These are phyloP conservation scores for Diadema setosum DNA, from an alignment of 35 echinoderm and acorn worm species.

Conservation along the genomic window DNA sequence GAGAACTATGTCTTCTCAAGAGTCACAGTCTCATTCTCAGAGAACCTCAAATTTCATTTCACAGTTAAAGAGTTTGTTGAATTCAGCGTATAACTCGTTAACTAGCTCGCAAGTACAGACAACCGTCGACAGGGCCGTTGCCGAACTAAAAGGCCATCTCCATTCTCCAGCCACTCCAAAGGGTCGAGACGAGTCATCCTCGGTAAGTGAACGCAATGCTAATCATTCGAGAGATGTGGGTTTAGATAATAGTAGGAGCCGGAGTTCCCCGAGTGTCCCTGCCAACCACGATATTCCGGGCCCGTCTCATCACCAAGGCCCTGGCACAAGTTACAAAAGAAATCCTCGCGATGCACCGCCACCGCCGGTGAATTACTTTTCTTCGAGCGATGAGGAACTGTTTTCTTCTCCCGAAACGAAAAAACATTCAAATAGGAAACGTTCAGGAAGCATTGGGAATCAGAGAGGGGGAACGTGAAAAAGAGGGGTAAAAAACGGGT, in stretches of 20 bases:
- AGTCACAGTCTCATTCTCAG: neutral
- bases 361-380: no score
- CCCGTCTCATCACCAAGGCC: neutral
- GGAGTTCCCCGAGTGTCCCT: neutral
- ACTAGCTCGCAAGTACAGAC: neutral
- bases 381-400: neutral
- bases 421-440: no score
- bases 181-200: neutral
- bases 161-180: neutral
- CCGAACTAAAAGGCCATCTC: neutral
- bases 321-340: neutral
- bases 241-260: no score
- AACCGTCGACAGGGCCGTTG: neutral
- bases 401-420: neutral
- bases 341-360: neutral
- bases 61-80: neutral
- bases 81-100: neutral
- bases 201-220: neutral
- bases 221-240: no score
- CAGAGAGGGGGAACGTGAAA: no score
- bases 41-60: neutral
- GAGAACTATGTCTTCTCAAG: neutral
- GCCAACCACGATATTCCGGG: neutral
- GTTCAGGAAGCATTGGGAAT: no score
- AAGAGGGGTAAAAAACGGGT: no score